A percentile compares a stretch with the other conserved stretches of the same genome.
phyloP scores from a whole-genome alignment of 2,113 vertebrate species.

The Datnioides undecimradiatus region DNA sequence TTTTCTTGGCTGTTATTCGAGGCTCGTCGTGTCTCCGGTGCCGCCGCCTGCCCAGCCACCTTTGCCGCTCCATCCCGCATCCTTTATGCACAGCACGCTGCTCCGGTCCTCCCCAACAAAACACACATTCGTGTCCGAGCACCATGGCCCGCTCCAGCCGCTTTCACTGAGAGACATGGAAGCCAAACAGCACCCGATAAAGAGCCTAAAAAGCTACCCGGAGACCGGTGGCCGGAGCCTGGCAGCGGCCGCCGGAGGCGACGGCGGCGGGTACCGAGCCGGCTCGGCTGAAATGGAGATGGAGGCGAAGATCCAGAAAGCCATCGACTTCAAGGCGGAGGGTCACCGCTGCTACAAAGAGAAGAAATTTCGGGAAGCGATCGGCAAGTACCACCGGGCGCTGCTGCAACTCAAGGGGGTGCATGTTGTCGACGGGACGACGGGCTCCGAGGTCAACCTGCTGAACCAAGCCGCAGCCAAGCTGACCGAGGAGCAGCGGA shows the following conservation, averaged over 20 bases:
- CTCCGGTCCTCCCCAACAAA: constrained; percentile 75
- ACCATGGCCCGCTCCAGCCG: constrained; percentile 85
- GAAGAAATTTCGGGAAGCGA: constrained; percentile 94
- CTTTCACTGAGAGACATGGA: constrained; percentile 84
- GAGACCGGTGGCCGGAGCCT: constrained; percentile 86
- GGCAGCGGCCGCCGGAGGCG: constrained; percentile 83
- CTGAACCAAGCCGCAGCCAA: constrained; percentile 79
- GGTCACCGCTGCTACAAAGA: constrained; percentile 93
- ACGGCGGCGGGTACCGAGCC: constrained; percentile 70
- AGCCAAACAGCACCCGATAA: constrained; percentile 83
- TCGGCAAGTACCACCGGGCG: constrained; percentile 94
- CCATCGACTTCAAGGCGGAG: constrained; percentile 92
- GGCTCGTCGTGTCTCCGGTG: constrained; percentile 30
- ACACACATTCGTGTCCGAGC: constrained; percentile 79
- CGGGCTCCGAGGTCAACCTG: constrained; percentile 83
- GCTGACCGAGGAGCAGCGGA: constrained; percentile 90
- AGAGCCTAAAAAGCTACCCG: constrained; percentile 85
- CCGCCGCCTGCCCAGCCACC: constrained; percentile 40
- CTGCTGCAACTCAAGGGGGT: constrained; percentile 92
- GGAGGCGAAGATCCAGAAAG: constrained; percentile 90
- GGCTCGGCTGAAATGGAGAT: constrained; percentile 84
- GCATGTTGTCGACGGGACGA: constrained; percentile 84
- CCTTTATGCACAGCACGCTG: constrained; percentile 87
- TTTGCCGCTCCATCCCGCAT: constrained; percentile 67
- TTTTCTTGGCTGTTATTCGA: constrained; percentile 19